phyloP scores from a whole-genome alignment of 2,113 vertebrate genomes.

The Copsychus sechellarum region DNA sequence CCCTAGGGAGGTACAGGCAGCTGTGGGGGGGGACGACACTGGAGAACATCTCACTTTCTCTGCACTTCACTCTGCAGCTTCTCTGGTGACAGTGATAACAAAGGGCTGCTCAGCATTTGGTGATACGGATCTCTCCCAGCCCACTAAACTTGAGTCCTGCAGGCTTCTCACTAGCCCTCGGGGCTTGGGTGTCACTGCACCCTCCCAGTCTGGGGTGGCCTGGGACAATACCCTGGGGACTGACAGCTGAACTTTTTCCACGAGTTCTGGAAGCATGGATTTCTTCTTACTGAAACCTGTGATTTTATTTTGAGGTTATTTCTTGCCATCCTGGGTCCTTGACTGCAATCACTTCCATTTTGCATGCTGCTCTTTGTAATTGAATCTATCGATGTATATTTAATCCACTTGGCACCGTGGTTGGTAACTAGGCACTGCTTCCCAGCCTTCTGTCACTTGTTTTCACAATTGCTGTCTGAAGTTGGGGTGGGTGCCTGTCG shows the following conservation, averaged over 20 bases:
- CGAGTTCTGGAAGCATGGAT: fast-evolving
- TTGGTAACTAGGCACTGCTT: constrained; percentile 55
- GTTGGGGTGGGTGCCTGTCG: background rate
- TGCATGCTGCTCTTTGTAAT: constrained; percentile 48
- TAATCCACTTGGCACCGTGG: constrained; percentile 48
- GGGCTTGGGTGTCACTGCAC: background rate
- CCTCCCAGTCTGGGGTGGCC: background rate
- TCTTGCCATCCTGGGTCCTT: background rate
- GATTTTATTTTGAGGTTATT: background rate
- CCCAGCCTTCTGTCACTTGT: constrained; percentile 59
- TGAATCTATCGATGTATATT: constrained; percentile 60
- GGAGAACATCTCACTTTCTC: constrained; percentile 21
- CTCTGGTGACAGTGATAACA: constrained; percentile 50
- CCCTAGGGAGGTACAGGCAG: background rate
- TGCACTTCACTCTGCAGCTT: background rate
- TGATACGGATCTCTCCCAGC: constrained; percentile 29
- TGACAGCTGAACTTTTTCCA: background rate
- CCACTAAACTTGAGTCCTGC: constrained; percentile 21
- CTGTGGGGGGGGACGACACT: background rate
- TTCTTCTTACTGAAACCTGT: background rate
- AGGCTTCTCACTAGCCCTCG: background rate
- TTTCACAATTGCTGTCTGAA: constrained; percentile 46
- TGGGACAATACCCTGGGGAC: background rate
- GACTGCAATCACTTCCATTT: constrained; percentile 39
- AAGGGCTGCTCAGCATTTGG: background rate